These are phyloP conservation scores for Petrocephalus microphthalmus DNA, from an alignment of 2,113 vertebrate species.

Conservation along the genomic window DNA sequence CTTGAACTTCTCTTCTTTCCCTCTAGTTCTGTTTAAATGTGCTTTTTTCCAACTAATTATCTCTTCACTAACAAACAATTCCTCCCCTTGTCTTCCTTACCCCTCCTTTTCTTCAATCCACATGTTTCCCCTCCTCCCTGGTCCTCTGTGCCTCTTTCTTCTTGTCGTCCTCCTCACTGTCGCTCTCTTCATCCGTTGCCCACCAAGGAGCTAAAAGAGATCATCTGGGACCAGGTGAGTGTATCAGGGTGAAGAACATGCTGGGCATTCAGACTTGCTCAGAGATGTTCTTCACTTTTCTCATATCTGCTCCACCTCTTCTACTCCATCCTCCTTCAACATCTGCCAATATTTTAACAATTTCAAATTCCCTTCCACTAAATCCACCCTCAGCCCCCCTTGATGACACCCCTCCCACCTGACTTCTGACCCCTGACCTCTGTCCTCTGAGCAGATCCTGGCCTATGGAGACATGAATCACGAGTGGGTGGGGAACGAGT, in stretches of 20 bases:
- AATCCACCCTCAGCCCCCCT: background rate
- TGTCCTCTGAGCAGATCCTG: slow-evolving; percentile 67
- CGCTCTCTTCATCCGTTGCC: slow-evolving; percentile 32
- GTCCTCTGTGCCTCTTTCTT: slow-evolving; percentile 33
- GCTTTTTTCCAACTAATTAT: slow-evolving; percentile 65
- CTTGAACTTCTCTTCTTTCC: slow-evolving; percentile 56
- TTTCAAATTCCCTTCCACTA: background rate
- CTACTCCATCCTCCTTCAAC: background rate
- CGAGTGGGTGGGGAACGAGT: slow-evolving; percentile 90
- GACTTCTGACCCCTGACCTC: background rate
- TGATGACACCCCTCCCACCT: background rate
- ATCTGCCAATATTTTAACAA: background rate
- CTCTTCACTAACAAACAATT: slow-evolving; percentile 69
- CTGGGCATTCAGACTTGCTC: background rate
- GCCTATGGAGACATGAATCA: slow-evolving; percentile 91
- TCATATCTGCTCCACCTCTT: background rate
- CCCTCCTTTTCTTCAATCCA: slow-evolving; percentile 46
- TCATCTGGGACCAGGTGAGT: slow-evolving; percentile 89
- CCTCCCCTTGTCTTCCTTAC: slow-evolving; percentile 55
- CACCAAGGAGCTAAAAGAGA: slow-evolving; percentile 79
- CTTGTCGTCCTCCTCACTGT: slow-evolving; percentile 19
- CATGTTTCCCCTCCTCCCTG: slow-evolving; percentile 38
- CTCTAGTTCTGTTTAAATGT: slow-evolving; percentile 57
- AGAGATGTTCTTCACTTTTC: background rate
- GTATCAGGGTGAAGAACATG: background rate